These are phyloP conservation scores for Chaetura pelagica DNA, from an alignment of 2,113 vertebrate genomes.

Conservation along the genomic window DNA sequence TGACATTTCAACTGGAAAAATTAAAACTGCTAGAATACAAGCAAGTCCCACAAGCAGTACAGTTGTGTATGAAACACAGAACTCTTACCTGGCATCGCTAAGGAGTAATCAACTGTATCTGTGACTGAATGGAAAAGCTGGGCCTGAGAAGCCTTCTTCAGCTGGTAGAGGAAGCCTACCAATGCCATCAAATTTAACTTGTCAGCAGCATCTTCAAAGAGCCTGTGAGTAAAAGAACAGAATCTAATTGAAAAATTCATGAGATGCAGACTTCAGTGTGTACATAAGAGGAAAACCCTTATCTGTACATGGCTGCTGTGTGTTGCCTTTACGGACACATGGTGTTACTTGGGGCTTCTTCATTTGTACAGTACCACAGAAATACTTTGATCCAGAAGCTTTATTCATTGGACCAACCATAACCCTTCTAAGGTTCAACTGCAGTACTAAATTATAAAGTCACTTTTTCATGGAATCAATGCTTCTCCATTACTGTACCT, in stretches of 20 bases:
- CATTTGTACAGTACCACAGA: not conserved
- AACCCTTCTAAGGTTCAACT: not conserved
- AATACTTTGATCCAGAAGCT: not conserved
- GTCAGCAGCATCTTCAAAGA: slow-evolving; percentile 92
- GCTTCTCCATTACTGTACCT: not conserved
- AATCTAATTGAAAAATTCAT: slow-evolving; percentile 12
- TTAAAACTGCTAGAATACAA: not conserved
- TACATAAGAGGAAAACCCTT: not conserved
- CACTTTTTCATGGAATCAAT: not conserved
- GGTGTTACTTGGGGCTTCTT: not conserved
- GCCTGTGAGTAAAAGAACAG: slow-evolving; percentile 75
- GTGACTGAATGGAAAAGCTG: slow-evolving; percentile 94
- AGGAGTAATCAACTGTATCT: slow-evolving; percentile 90
- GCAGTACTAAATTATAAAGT: not conserved
- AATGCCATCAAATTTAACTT: slow-evolving; percentile 91
- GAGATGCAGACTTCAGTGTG: not conserved
- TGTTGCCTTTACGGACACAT: not conserved
- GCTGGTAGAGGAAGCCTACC: slow-evolving; percentile 92
- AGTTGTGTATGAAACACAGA: not conserved
- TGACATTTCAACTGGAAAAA: not conserved
- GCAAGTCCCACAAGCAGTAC: not conserved
- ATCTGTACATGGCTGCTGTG: not conserved
- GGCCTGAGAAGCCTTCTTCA: slow-evolving; percentile 92
- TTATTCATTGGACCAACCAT: not conserved
- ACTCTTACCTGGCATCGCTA: slow-evolving; percentile 93